Conservation (phyloP, 2,888 invertebrate species). For the Cryptophagus acutangulus region DNA sequence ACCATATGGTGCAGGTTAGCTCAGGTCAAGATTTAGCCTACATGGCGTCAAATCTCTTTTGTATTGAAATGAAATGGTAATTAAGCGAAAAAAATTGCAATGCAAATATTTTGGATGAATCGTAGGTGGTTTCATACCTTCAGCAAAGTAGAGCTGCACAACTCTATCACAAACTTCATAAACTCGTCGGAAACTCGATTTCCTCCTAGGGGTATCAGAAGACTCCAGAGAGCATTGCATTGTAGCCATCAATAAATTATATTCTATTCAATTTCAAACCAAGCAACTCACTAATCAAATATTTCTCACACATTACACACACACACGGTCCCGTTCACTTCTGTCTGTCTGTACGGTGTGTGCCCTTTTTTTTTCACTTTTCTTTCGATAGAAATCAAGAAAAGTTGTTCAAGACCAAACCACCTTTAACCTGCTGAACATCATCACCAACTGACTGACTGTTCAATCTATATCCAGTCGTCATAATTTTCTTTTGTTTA, state of each 20-base stretch:
- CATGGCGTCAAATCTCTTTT: conserved; percentile 14
- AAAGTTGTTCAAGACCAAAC: too few relatives aligned
- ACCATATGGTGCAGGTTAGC: conserved; percentile 26
- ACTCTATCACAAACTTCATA: conserved; percentile 32
- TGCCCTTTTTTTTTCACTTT: too few relatives aligned
- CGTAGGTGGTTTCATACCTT: conserved; percentile 22
- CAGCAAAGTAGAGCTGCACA: conserved; percentile 31
- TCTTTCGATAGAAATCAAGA: too few relatives aligned
- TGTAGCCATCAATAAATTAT: conserved; percentile 11
- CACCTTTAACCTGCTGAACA: too few relatives aligned
- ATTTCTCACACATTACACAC: too few relatives aligned
- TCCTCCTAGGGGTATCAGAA: conserved; percentile 24
- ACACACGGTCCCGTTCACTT: too few relatives aligned
- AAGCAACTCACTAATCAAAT: too few relatives aligned
- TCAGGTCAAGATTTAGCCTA: conserved; percentile 28
- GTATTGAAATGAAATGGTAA: conserved; percentile 3
- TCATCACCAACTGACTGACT: too few relatives aligned
- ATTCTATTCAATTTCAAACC: too few relatives aligned
- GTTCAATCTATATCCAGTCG: too few relatives aligned
- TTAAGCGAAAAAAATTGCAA: not conserved
- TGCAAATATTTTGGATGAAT: not conserved
- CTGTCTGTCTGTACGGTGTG: too few relatives aligned
- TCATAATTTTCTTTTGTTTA: too few relatives aligned
- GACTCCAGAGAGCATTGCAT: conserved; percentile 17
- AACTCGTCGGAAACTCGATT: conserved; percentile 33